Percentiles rank a stretch among this genome's conserved stretches.
Conservation (phyloP, 2,113 vertebrate species). For the Triplophysa dalaica region DNA sequence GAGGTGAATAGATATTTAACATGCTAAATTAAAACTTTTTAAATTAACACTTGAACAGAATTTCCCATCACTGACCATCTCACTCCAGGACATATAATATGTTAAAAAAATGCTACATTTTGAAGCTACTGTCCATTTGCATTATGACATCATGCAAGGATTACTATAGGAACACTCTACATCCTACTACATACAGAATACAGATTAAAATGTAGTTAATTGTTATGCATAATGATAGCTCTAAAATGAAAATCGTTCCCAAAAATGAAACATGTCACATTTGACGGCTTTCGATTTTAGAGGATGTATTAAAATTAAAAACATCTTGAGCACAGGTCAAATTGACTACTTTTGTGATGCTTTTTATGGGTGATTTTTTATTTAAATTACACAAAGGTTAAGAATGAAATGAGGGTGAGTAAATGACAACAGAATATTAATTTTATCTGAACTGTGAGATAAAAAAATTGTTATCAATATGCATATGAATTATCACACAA, state of each 20-base stretch:
- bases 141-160: slow-evolving; percentile 1
- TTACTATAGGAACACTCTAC: background rate
- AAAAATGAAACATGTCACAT: background rate
- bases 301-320: no score
- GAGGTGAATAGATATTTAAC: background rate
- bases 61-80: background rate
- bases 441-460: background rate
- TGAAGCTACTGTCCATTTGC: slow-evolving; percentile 24
- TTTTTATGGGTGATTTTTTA: no score
- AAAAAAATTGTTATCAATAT: background rate
- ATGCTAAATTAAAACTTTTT: background rate
- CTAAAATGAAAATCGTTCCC: background rate
- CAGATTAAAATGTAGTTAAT: background rate
- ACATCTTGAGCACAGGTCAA: no score
- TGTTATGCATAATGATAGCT: slow-evolving; percentile 21
- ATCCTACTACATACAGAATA: background rate
- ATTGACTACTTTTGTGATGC: no score
- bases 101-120: slow-evolving; percentile 33
- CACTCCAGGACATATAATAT: background rate
- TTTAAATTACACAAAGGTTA: no score
- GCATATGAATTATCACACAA: background rate
- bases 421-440: background rate
- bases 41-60: background rate
- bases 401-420: background rate
- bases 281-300: background rate